Evolutionary conservation across 2,113 vertebrate genomes (phyloP).

Genomic region (Anhinga rufa): DNA sequence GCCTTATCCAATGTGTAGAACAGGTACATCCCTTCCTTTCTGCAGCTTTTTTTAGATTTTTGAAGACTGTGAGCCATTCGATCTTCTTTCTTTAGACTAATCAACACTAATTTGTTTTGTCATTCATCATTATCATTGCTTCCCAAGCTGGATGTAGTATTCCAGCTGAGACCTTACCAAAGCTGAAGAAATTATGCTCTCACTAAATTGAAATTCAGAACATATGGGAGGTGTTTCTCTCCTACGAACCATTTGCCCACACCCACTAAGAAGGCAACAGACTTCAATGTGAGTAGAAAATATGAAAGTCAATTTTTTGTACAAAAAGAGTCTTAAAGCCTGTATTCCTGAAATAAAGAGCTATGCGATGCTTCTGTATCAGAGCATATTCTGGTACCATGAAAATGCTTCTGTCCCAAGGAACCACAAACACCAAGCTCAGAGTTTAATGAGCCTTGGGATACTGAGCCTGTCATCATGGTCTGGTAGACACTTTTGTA

Average conservation of each 20-base stretch:
- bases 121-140: not conserved
- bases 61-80: fast-evolving
- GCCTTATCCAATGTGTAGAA: not conserved
- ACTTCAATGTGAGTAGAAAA: not conserved
- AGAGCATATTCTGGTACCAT: not conserved
- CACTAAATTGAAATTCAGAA: not conserved
- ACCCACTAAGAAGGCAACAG: not conserved
- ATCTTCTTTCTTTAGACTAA: not conserved
- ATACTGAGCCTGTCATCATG: not conserved
- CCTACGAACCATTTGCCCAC: not conserved
- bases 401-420: not conserved
- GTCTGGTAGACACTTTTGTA: not conserved
- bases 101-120: not conserved
- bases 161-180: not conserved
- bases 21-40: not conserved
- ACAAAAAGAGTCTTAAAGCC: not conserved
- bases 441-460: not conserved
- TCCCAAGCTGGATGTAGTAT: not conserved
- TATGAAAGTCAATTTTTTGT: not conserved
- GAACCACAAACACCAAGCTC: not conserved
- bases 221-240: not conserved
- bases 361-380: not conserved
- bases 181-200: not conserved
- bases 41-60: not conserved
- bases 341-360: not conserved